Base-by-base conservation (phyloP, 2,797 vertebrate species). In the Halcyon leucocephala region DNA sequence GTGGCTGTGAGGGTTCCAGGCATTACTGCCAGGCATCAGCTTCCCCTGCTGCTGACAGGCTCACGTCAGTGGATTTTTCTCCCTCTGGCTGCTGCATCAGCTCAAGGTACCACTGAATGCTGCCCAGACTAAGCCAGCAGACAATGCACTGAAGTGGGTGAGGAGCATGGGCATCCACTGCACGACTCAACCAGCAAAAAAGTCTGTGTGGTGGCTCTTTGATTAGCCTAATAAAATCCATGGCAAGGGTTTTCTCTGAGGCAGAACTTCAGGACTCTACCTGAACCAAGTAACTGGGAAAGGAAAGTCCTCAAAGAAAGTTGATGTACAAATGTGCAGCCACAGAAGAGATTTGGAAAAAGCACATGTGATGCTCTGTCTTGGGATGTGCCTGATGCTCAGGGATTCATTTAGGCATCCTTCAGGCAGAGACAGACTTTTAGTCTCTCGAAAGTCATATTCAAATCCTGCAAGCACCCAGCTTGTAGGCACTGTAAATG, bases 251-350 rank as follows among this genome's bases (percentile, higher is more conserved):
- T 87, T 52, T 74, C 25, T 84, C 46, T 67, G 64, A 48, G 55
- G 22, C 42, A 62, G 51, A 81, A 66, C 9, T 46, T 25, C 17
- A 52, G 16, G 18, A 14, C n/a, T 41, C 6, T 29, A n/a, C 35
- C 58, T 55, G 28, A 66, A 73, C 14, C 21, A 89, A 77, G 35
- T 49, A 64, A 12, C 3, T 31, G 4, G 35, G 52, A 60, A 84
- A 73, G 35, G 9, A 78, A 46, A 86, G 8, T 3, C 37, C 44
- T 73, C 41, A 49, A 20, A 73, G 35, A 52, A 35, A 31, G 21
- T 5, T 13, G 7, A 12, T 2, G 3, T 16, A 42, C 4, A 31
- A 3, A 2, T 0, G 3, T 33, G 12, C 54, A 35, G 13, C 15
- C 2, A 2, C 10, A 9, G 15, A 79, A 14, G 21, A 60, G 14